Percentiles rank a stretch among this genome's conserved stretches.
Evolutionary conservation across 1,140 invertebrate species (phyloP).

Genomic region (Ooceraea biroi): DNA sequence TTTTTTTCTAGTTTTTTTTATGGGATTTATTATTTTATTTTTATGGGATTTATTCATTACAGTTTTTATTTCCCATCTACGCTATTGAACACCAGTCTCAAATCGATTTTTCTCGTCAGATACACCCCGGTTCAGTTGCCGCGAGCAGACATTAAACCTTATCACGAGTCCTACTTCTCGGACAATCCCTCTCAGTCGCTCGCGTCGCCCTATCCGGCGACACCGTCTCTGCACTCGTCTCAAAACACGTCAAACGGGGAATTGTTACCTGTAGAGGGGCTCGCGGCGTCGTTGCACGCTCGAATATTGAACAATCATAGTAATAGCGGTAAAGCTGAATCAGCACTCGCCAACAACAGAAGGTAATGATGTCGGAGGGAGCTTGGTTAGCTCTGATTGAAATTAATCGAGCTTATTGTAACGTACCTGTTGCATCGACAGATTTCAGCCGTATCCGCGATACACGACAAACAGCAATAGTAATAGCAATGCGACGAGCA

Average conservation of each 20-base stretch:
- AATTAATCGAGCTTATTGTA: neutral
- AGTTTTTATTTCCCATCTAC: too few species aligned
- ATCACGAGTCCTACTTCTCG: slow-evolving; percentile 90
- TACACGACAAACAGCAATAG: slow-evolving; percentile 78
- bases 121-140: slow-evolving; percentile 89
- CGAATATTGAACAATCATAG: slow-evolving; percentile 89
- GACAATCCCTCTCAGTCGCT: slow-evolving; percentile 87
- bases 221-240: slow-evolving; percentile 82
- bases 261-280: slow-evolving; percentile 87
- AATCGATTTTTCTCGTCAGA: slow-evolving; percentile 66
- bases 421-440: slow-evolving; percentile 54
- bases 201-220: slow-evolving; percentile 78
- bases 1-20: neutral
- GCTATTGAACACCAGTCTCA: too few species aligned
- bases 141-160: slow-evolving; percentile 90
- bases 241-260: slow-evolving; percentile 80
- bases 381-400: neutral
- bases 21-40: too few species aligned
- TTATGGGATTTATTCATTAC: too few species aligned
- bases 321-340: slow-evolving; percentile 78
- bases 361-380: slow-evolving; percentile 69
- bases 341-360: slow-evolving; percentile 70
- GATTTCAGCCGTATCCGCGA: slow-evolving; percentile 84
- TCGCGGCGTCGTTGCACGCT: slow-evolving; percentile 93
- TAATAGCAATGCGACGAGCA: slow-evolving; percentile 71